These are phyloP conservation scores for Tapirus indicus DNA, from an alignment of 2,797 vertebrate genomes.

Conservation along the genomic window DNA sequence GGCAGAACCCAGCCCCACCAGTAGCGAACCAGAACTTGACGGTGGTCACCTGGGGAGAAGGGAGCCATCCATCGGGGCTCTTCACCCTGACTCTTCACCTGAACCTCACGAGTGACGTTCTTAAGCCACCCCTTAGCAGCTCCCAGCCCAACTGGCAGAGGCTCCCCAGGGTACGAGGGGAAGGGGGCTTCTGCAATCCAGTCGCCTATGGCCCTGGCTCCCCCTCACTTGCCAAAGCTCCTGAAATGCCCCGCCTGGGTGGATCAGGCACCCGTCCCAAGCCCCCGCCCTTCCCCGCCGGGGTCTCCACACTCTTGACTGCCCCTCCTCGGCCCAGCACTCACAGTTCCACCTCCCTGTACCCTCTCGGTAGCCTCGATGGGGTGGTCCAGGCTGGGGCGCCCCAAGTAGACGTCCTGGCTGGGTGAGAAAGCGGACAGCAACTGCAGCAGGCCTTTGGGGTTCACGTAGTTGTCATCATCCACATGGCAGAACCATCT, in stretches of 20 bases:
- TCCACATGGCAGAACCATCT: conserved; percentile 99
- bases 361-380: conserved; percentile 96
- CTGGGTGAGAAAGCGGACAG: conserved; percentile 95
- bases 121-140: not conserved
- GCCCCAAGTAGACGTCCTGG: conserved; percentile 96
- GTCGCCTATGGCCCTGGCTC: not conserved
- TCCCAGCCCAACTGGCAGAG: too few relatives aligned
- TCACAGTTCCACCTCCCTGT: conserved; percentile 95
- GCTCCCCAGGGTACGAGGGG: accelerated
- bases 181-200: not conserved
- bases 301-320: not conserved
- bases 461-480: conserved; percentile 98
- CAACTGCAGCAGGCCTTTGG: conserved; percentile 91
- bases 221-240: not conserved
- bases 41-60: conserved; percentile 87
- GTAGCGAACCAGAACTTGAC: conserved; percentile 99
- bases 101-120: accelerated
- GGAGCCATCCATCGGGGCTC: not conserved
- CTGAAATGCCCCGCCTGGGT: too few relatives aligned
- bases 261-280: accelerated
- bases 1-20: conserved; percentile 98
- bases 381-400: conserved; percentile 97
- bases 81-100: not conserved
- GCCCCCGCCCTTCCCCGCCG: not conserved
- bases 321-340: conserved; percentile 52